phyloP scores from a whole-genome alignment of 1,140 invertebrate species.

The Myzus persicae region DNA sequence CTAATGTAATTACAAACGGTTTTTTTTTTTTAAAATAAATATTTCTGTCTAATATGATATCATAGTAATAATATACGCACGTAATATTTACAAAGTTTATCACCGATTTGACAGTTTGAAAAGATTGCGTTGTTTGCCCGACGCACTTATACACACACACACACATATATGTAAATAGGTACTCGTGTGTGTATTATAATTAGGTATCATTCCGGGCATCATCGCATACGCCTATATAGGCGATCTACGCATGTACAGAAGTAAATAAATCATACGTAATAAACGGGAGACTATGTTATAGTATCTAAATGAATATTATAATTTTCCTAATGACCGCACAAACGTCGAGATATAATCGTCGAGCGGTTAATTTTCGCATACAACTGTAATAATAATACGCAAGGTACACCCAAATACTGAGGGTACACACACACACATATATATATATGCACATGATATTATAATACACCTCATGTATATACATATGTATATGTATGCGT shows the following conservation, averaged over 20 bases:
- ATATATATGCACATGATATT: no score
- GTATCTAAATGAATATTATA: not conserved
- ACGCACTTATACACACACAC: no score
- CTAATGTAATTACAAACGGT: not conserved
- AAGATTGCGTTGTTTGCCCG: not conserved
- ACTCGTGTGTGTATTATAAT: not conserved
- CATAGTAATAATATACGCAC: no score
- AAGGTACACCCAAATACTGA: not conserved
- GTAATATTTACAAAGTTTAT: not conserved
- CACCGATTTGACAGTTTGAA: slow-evolving; percentile 9
- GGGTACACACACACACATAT: no score
- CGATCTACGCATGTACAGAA: not conserved
- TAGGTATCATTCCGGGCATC: no score
- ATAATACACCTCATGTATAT: not conserved
- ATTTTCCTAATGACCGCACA: not conserved
- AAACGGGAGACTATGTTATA: not conserved
- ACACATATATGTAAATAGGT: not conserved
- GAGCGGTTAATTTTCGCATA: not conserved
- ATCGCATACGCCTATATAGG: not conserved
- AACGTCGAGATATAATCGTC: not conserved
- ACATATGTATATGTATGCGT: not conserved
- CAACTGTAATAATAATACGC: not conserved
- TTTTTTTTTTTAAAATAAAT: not conserved
- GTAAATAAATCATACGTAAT: not conserved
- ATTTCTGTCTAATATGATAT: not conserved